Evolutionary conservation across 2,113 vertebrate genomes (phyloP), one percentile per base, ranked within the genome.

Genomic region (Climacteris rufus): DNA sequence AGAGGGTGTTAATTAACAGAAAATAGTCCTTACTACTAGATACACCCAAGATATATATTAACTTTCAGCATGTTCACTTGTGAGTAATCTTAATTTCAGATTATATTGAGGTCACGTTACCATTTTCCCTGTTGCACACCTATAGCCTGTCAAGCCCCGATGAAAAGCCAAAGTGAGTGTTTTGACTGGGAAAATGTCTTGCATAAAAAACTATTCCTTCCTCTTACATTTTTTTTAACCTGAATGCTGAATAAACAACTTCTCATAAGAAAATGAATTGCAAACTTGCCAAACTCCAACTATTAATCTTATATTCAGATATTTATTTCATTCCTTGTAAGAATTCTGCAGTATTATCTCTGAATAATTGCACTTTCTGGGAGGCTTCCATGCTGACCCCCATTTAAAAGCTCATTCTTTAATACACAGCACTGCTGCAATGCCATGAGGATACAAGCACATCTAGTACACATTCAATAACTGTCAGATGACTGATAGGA

Each of bases 231-330:
- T 72, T 77, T 64, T 70, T 56, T 84, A 16, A 37, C 31, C 37
- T 24, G 11, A 59, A 52, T 93, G 84, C 57, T 97, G 90, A 97
- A 92, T 91, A 93, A 97, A 96, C 40, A 95, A 33, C 21, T 96
- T 94, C 92, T 37, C 35, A 37, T 40, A 89, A 78, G 27, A 23
- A 80, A 94, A 76, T 37, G 15, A 93, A 95, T 72, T 78, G 28
- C 44, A 95, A 89, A 82, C 69, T 92, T 97, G 60, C 70, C 83
- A 93, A 92, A 93, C 86, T 94, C 45, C 77, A 96, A 69, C 95
- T 96, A 97, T 94, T 98, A 96, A 94, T 95, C 50, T 97, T 87
- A 96, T 98, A 96, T 93, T 97, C 82, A 96, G 56, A 59, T 91
- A 83, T 96, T 97, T 97, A 93, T 95, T 97, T 94, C 25, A 74